Evolutionary conservation across 1,140 invertebrate genomes (phyloP), one percentile per base, ranked within the genome.

Genomic region (Hypsibius dujardini): DNA sequence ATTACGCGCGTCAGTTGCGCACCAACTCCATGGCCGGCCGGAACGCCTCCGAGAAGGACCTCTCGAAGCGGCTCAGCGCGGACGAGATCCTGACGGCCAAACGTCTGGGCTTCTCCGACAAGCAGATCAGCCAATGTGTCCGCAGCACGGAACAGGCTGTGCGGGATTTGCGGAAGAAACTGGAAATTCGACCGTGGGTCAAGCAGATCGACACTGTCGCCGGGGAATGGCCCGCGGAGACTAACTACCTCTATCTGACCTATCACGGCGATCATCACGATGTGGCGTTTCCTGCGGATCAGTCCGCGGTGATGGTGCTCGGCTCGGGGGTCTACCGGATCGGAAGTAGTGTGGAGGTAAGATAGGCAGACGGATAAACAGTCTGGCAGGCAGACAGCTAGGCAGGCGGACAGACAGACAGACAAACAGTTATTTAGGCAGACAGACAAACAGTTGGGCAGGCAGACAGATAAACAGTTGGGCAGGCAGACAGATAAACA

Each of bases 181-280:
- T 80, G 50, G 77, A 76, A 2, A 81, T 98, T 46, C 83, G 80
- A 15, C 95, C 95, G 0, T 90, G 84, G 79, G 90, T 98, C 0
- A 97, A 98, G 80, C 93, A 97, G 82, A 98, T 99, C 74, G 96
- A 99, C 81, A 99, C 96, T 0, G 95, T 99, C 1, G 93, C 96
- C 47, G 96, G 93, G 0, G 96, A 99, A 80, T 99, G 94, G 93
- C 96, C 96, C 0, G 95, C 95, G 0, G 85, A 85, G 3, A 99
- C 96, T 0, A 99, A 99, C 80, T 99, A 99, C 78, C 82, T 99
- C 1, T 99, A 98, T 77, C 76, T 97, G 1, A 98, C 95, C 0
- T 99, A 98, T 79, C 97, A 95, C 79, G 95, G 87, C 0, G 81
- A 77, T 1, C 83, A 85, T 42, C 88, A 96, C 79, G 96, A 99